Conservation (phyloP, 1,140 invertebrate species). For the Dinoponera quadriceps region DNA sequence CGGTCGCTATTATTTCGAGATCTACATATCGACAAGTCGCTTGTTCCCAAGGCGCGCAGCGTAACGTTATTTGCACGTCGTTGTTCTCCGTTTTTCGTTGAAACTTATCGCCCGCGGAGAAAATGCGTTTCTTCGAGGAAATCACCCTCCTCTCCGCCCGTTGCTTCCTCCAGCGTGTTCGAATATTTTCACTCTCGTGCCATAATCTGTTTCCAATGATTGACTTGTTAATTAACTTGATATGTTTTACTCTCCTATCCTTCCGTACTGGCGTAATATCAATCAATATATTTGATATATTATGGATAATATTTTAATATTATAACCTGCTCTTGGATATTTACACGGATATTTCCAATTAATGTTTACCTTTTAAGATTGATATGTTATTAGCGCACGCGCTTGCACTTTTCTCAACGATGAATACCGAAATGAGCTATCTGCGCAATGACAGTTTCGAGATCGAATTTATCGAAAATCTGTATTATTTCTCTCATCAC, state of each 20-base stretch:
- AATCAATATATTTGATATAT: too few relatives aligned
- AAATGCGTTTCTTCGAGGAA: background rate
- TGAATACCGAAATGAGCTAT: background rate
- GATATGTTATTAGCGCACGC: background rate
- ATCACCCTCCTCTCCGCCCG: background rate
- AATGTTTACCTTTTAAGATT: background rate
- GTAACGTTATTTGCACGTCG: conserved; percentile 23
- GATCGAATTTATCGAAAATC: too few relatives aligned
- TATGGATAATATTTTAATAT: too few relatives aligned
- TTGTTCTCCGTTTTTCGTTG: conserved; percentile 3
- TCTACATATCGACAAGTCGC: conserved; percentile 22
- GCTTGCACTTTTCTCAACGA: background rate
- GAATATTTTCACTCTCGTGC: background rate
- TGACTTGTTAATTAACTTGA: background rate
- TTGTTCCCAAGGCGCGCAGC: background rate
- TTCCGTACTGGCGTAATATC: background rate
- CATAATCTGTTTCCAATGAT: conserved; percentile 1
- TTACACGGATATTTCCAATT: background rate
- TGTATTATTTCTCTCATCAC: conserved; percentile 4
- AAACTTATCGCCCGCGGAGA: background rate
- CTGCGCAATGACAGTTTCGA: background rate
- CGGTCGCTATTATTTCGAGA: conserved; percentile 34
- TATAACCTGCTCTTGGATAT: too few relatives aligned
- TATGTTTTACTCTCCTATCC: background rate
- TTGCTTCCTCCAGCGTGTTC: background rate